Base-by-base conservation (phyloP, 2,888 invertebrate genomes). In the Leucophenga maculata region DNA sequence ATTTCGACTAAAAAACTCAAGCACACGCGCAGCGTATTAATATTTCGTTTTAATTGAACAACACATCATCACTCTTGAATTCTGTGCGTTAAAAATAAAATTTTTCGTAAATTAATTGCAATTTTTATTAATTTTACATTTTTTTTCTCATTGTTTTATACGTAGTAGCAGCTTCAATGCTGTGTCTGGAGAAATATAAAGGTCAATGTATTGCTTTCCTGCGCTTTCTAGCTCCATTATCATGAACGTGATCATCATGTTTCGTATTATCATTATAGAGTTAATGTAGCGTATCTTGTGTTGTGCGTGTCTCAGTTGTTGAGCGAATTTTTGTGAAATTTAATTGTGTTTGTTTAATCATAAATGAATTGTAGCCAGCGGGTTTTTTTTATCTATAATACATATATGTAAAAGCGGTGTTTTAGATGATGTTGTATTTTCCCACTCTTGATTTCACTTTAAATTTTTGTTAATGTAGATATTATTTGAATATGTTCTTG, bases 71-170 rank as follows among this genome's bases (percentile, higher is more conserved):
- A 31, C n/a, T 44, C 20, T 1, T 55, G 3, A 26, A 22, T 22
- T 57, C 11, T 39, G 39, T 6, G 13, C 8, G 46, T n/a, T 48
- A 48, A 64, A 64, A 64, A 64, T 64, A 46, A 26, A 55, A 4
- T 8, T 48, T 26, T 46, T 14, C 6, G 48, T 22, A 64, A 64
- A 64, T 64, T 64, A 64, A 64, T 64, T 64, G 62, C 62, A 64
- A 22, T 11, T 54, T 57, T 14, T 57, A 22, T 14, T 26, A 22
- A n/a, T 14, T 57, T 16, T 50, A 13, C n/a, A 20, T 54, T 54
- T 54, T 13, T 4, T 54, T 20, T 22, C n/a, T 18, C 54, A 20
- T 54, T 22, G 54, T 22, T 54, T 20, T 54, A 39, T n/a, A n/a
- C n/a, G n/a, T n/a, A n/a, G n/a, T n/a, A 60, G n/a, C 39, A 39